Conservation (phyloP, 2,113 vertebrate genomes). For the Cepphus grylle region DNA sequence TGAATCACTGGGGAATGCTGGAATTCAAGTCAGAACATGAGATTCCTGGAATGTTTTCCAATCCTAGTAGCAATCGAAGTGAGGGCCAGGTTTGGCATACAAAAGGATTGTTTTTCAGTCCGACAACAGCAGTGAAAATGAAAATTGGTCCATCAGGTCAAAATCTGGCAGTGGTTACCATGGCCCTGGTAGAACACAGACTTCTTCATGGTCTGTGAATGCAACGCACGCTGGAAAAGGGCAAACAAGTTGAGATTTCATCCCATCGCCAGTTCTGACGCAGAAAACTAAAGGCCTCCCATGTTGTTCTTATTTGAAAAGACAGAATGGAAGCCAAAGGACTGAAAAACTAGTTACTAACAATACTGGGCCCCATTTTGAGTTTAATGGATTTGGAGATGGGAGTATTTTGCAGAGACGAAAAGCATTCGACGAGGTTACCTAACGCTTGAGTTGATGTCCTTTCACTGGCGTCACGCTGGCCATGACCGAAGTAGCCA, state of each 20-base stretch:
- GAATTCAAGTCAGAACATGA: constrained; percentile 20
- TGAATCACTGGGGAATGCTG: not conserved
- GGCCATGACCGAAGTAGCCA: not conserved
- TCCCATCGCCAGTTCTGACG: not conserved
- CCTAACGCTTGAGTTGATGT: not conserved
- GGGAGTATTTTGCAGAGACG: not conserved
- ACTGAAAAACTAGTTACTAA: not conserved
- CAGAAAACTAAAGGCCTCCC: not conserved
- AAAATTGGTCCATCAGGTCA: not conserved
- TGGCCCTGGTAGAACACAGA: not conserved
- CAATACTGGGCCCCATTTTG: not conserved
- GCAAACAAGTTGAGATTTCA: not conserved
- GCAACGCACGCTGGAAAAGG: not conserved
- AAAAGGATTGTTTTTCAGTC: not conserved
- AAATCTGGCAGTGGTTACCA: not conserved
- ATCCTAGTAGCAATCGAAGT: not conserved
- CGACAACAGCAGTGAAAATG: not conserved
- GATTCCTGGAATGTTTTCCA: not conserved
- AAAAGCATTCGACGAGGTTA: not conserved
- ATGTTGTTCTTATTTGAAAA: not conserved
- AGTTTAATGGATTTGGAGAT: not conserved
- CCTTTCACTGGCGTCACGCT: not conserved
- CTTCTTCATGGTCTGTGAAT: not conserved
- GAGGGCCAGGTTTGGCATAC: not conserved
- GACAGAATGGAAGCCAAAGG: not conserved